Base-by-base conservation (phyloP, 2,797 vertebrate genomes). In the Malacoctenus gilli region DNA sequence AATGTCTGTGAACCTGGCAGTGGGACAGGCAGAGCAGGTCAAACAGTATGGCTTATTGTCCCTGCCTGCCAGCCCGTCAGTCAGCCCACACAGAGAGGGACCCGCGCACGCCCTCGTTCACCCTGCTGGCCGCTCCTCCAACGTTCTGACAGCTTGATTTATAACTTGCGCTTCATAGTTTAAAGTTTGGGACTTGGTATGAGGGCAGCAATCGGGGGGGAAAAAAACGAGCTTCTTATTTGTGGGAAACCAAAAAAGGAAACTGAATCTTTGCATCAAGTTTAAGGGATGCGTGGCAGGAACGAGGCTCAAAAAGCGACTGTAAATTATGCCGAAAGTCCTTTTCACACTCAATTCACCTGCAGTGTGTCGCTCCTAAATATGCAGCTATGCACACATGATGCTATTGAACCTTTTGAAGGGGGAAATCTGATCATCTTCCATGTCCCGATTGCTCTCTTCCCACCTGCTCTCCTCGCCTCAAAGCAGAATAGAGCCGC, bases 21-120 rank as follows among this genome's bases (percentile, higher is more conserved):
- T 2, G 66, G 59, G 70, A 82, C 75, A 72, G 75, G 41, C 36
- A 3, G 60, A 16, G 64, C 50, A 42, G 80, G 80, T 85, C 66
- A 79, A 79, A 87, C 87, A 87, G 80, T 87, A 66, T 64, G 73
- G 81, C 83, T 83, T 83, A 84, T 86, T 87, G 87, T 89, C 79
- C 72, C 66, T 50, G 62, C 73, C 75, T 78, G 80, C 67, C 58
- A 59, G 76, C n/a, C 25, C 20, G 69, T 3, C 63, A 22, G 69
- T 3, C 63, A 13, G 84, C 82, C 84, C 87, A 84, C 87, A 87
- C 79, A 82, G 75, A 19, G 19, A 73, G 76, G 75, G 66, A 72
- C 75, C 62, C 63, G 14, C 0, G 68, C 72, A 78, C 50, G 71
- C 66, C 84, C 83, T 78, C 64, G 13, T 70, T 86, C 80, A 80